Base-by-base conservation (phyloP, 2,797 vertebrate species). In the Champsocephalus gunnari region DNA sequence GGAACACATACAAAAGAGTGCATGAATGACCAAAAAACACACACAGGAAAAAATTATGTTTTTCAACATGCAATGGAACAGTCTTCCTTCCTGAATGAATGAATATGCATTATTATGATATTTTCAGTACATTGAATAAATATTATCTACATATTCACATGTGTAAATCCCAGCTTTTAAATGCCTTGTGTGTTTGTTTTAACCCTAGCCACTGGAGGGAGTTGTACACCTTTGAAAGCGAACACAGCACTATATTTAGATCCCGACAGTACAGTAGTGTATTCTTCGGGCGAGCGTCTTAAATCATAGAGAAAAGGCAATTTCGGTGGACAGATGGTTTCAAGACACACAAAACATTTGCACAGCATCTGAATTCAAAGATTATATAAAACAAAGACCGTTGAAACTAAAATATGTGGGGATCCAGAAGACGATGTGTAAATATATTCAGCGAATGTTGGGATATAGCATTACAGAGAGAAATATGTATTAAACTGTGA, bases 171-270 rank as follows among this genome's bases (percentile, higher is more conserved):
- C 47, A 74, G 38, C 34, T 28, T 72, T 61, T 75, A 24, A 69
- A 38, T 62, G 47, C 16, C 50, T 59, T 63, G 21, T 80, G 57
- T 89, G 86, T 79, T 84, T 86, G 86, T 87, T 66, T 86, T 75
- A 82, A 71, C 64, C 75, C n/a, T 66, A 71, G 57, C 92, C 92
- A 93, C 92, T 92, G 90, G 91, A 92, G 91, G 92, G 92, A 91
- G 90, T 88, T 87, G 86, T 82, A 73, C 74, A 83, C 89, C 76
- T 88, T 73, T 76, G 12, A 85, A 74, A 87, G 60, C 87, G 51
- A 57, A 71, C 66, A 75, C 55, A 47, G 66, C 13, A 21, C 82
- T 91, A 83, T 84, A 88, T 88, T 88, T 87, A 84, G 78, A 78
- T 69, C 67, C 51, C n/a, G 28, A 69, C 77, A 66, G 77, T 84